Evolutionary conservation across 1,140 invertebrate genomes (phyloP).

Genomic region (Anagrus nilaparvatae): DNA sequence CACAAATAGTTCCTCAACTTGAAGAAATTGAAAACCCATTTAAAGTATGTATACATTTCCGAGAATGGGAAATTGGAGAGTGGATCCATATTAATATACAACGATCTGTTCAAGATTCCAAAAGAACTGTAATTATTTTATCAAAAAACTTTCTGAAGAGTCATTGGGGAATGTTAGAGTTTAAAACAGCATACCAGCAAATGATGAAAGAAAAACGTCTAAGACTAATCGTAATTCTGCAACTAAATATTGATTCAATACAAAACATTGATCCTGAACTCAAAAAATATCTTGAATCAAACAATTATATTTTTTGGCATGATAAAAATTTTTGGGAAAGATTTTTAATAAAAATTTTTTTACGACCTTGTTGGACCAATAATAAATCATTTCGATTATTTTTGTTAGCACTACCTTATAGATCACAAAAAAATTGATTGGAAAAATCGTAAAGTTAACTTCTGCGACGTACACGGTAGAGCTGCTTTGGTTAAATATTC

Average conservation of each 20-base stretch:
- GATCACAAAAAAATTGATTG: too few species aligned
- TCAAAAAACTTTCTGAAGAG: slow-evolving; percentile 74
- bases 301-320: slow-evolving; percentile 77
- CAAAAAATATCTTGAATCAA: slow-evolving; percentile 67
- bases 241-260: slow-evolving; percentile 58
- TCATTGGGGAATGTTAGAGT: slow-evolving; percentile 79
- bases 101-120: slow-evolving; percentile 64
- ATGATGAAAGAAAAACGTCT: slow-evolving; percentile 62
- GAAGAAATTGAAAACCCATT: slow-evolving; percentile 48
- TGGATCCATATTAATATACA: slow-evolving; percentile 71
- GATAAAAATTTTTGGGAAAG: slow-evolving; percentile 82
- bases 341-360: too few species aligned
- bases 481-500: too few species aligned
- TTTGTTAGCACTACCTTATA: too few species aligned
- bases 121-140: slow-evolving; percentile 71
- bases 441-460: too few species aligned
- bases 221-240: slow-evolving; percentile 66
- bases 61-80: slow-evolving; percentile 70
- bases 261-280: slow-evolving; percentile 63
- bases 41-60: slow-evolving; percentile 66
- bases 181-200: slow-evolving; percentile 64
- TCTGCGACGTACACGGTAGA: too few species aligned
- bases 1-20: slow-evolving; percentile 55
- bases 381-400: too few species aligned
- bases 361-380: too few species aligned